Evolutionary conservation across 1,140 invertebrate genomes (phyloP), one percentile per base, ranked within the genome.

Genomic region (Leptoteleia sp.): DNA sequence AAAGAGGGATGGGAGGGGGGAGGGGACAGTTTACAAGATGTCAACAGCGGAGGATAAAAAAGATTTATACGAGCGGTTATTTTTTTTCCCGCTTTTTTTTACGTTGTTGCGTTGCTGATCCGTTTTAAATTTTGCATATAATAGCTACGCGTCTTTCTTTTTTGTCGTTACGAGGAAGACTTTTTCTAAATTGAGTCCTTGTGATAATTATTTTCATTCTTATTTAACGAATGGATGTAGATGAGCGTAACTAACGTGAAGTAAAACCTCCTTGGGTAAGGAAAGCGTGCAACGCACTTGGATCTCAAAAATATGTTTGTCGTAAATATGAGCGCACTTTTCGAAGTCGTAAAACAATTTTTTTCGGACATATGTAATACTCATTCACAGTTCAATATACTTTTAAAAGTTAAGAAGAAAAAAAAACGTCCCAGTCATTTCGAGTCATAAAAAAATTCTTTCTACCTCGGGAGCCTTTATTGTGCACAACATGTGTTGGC

Each of bases 401-500:
- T 45, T 72, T 62, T 3, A 9, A 72, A 25, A 25, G 22, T 25
- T 25, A 6, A 25, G 6, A 25, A 25, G 22, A 25, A 25, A 25
- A 25, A 50, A 52, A 61, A 71, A 72, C 40, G 12, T 48, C n/a
- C 8, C 13, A 31, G 42, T 17, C 33, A 35, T 55, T 25, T 25
- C 22, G 22, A 3, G 22, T 6, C 22, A 25, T 25, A 25, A 42
- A 75, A 75, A 65, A 75, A 50, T 48, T 65, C 50, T 25, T 33
- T 16, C 59, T 31, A 65, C 50, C 29, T 59, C 52, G 52, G 52
- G 55, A 55, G 37, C 57, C 38, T 47, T 75, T 73, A 64, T 73
- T 65, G 59, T 59, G 37, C 8, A n/a, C n/a, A 64, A 62, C 70
- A 73, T 64, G 50, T 73, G 57, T 73, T 64, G n/a, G 17, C 35